Conservation (phyloP, 2,797 vertebrate genomes). For the Psittacula echo region DNA sequence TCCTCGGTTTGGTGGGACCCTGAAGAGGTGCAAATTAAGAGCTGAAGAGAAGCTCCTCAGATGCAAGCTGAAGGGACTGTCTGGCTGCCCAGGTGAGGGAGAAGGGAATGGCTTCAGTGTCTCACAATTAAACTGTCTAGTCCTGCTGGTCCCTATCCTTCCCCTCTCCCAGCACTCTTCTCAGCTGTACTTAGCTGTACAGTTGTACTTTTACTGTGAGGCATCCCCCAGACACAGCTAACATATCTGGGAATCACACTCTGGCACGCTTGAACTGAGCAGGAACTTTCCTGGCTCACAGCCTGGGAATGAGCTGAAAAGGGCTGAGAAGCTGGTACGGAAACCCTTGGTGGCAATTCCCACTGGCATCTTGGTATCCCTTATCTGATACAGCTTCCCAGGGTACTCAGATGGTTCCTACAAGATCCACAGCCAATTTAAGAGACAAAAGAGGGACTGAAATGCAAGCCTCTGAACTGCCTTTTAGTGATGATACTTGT, state of each 20-base stretch:
- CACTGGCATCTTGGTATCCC: neutral
- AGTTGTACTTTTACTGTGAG: accelerated
- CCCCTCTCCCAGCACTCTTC: neutral
- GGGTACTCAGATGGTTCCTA: neutral
- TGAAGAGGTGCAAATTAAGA: neutral
- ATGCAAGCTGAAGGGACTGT: neutral
- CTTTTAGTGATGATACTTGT: neutral
- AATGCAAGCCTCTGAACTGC: neutral
- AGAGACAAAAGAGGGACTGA: neutral
- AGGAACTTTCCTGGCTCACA: neutral
- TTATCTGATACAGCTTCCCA: neutral
- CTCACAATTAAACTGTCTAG: neutral
- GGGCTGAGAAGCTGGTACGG: neutral
- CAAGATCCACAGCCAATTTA: neutral
- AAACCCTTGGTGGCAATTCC: neutral
- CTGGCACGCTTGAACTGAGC: neutral
- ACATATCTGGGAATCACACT: neutral
- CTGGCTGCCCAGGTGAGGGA: neutral
- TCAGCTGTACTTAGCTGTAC: neutral
- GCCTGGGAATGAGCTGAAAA: neutral
- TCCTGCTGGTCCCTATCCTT: neutral
- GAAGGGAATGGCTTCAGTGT: neutral
- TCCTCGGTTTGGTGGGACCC: neutral
- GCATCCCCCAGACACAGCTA: accelerated
- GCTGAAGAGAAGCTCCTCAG: neutral